Conservation (phyloP, 2,113 vertebrate species). For the Sinocyclocheilus rhinocerous region DNA sequence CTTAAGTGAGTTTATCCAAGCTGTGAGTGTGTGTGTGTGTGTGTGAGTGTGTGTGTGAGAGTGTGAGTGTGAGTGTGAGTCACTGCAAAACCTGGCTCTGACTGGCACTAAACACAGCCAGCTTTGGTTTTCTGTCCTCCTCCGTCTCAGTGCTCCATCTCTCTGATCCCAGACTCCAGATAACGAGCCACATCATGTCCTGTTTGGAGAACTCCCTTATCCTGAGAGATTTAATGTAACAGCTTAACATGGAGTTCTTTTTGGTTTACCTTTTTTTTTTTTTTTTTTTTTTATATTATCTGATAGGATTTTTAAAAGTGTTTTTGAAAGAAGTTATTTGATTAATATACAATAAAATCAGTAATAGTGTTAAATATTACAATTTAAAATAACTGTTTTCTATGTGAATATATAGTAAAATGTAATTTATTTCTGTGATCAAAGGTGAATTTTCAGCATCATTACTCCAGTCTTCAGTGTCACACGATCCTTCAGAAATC, state of each 20-base stretch:
- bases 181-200: constrained; percentile 33
- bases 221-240: neutral
- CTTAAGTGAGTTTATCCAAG: neutral
- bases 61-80: neutral
- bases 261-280: neutral
- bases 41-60: neutral
- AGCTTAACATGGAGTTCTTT: neutral
- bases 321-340: too few species aligned
- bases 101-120: constrained; percentile 36
- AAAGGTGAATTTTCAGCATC: too few species aligned
- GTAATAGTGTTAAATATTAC: too few species aligned
- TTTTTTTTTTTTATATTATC: neutral
- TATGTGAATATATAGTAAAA: too few species aligned
- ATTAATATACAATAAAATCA: too few species aligned
- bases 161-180: constrained; percentile 35
- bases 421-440: too few species aligned
- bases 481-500: too few species aligned
- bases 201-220: constrained; percentile 3
- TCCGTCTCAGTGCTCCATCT: constrained; percentile 15
- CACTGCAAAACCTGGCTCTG: constrained; percentile 7
- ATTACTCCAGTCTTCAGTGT: too few species aligned
- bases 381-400: too few species aligned
- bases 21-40: neutral
- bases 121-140: constrained; percentile 2
- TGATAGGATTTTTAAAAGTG: neutral